Base-by-base conservation (phyloP, 2,888 invertebrate genomes). In the Lasioglossum zephyrum region DNA sequence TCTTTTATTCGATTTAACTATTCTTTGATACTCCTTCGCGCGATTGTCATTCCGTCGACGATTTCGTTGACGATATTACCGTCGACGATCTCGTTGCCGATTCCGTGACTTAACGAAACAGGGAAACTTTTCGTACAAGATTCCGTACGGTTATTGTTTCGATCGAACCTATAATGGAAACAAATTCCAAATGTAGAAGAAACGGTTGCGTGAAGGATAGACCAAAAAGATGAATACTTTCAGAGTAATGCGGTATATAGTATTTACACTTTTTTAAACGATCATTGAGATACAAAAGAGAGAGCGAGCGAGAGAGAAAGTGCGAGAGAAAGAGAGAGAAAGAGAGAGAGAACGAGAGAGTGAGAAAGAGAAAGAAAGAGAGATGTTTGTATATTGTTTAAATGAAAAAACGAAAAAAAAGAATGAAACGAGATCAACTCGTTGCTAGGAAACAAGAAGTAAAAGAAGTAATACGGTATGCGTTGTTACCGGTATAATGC, bases 311-410 rank as follows among this genome's bases (percentile, higher is more conserved):
- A 49, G 79, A 63, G 74, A 53, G 31, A 72, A 9, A 66, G 47
- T 5, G 79, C 39, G 73, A 41, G 26, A 39, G 73, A 63, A 47
- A 49, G 26, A 47, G 79, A 73, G 63, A 53, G 26, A 47, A 63
- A 63, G 73, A 39, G 79, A 47, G 73, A 31, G 36, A 36, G 36
- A 36, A 36, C 36, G 73, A 73, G 73, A 41, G 26, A 63, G 79
- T 63, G 73, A 44, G 26, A 63, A 60, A 63, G 73, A 66, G 79
- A 63, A 49, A 53, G 36, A 49, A 74, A 74, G 74, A 53, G 39
- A 75, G 13, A 73, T 57, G 76, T 85, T 79, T 85, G 85, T 85
- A 85, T 72, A 85, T 85, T 85, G 76, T 85, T 85, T 76, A 60
- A 36, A 84, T 57, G 53, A 22, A 31, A 63, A 60, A n/a, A 26